Evolutionary conservation across 2,888 invertebrate species (phyloP).

Genomic region (Sinopyrophorus schimmeli): DNA sequence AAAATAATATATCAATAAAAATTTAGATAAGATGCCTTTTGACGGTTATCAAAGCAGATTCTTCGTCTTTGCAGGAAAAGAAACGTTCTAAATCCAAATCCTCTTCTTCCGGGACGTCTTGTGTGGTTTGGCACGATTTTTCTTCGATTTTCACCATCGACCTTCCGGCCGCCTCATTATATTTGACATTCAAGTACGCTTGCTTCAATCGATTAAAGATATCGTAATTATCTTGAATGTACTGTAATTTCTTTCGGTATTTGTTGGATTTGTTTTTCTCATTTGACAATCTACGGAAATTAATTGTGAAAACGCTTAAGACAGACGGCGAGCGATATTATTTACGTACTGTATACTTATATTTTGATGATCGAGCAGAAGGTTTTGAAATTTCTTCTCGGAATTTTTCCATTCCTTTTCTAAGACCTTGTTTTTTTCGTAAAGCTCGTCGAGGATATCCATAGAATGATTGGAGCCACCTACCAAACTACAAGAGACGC

Average conservation of each 20-base stretch:
- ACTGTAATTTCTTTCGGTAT: slow-evolving; percentile 46
- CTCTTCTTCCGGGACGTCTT: too few relatives aligned
- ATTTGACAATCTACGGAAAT: slow-evolving; percentile 37
- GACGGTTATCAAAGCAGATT: too few relatives aligned
- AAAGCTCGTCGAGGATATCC: slow-evolving; percentile 29
- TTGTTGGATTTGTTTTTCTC: slow-evolving; percentile 42
- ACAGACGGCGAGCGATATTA: too few relatives aligned
- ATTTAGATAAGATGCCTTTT: too few relatives aligned
- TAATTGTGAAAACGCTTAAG: background rate
- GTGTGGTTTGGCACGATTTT: slow-evolving; percentile 45
- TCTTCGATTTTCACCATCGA: slow-evolving; percentile 46
- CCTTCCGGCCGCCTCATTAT: slow-evolving; percentile 44
- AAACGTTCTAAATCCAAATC: too few relatives aligned
- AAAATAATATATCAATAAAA: too few relatives aligned
- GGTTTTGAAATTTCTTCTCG: slow-evolving; percentile 37
- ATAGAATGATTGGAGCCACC: slow-evolving; percentile 15
- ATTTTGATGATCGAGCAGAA: slow-evolving; percentile 41
- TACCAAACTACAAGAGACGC: slow-evolving; percentile 15
- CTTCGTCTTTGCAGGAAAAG: too few relatives aligned
- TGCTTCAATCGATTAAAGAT: slow-evolving; percentile 47
- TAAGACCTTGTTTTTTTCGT: slow-evolving; percentile 35
- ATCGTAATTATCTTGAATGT: slow-evolving; percentile 48
- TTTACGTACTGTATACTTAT: slow-evolving; percentile 37
- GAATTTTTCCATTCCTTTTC: slow-evolving; percentile 38
- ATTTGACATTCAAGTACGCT: slow-evolving; percentile 48